Percentiles rank a stretch among this genome's conserved stretches.
Evolutionary conservation across 1,140 invertebrate genomes (phyloP).

Genomic region (Ostrea edulis): DNA sequence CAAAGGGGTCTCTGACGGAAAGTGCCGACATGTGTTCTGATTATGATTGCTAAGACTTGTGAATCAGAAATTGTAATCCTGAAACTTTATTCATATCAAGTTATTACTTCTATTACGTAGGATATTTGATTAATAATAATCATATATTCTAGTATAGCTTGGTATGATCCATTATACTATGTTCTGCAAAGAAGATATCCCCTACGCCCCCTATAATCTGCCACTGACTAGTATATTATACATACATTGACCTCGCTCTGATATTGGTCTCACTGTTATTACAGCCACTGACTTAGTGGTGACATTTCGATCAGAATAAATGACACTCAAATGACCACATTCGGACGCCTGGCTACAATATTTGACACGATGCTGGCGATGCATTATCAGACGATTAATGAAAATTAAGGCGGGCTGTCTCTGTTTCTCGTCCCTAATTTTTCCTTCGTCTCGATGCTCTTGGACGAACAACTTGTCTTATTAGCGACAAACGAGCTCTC

Average conservation of each 20-base stretch:
- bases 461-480: background rate
- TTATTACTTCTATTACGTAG: too few relatives aligned
- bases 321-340: constrained; percentile 17
- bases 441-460: background rate
- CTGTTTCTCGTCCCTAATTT: background rate
- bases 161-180: too few relatives aligned
- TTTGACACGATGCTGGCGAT: background rate
- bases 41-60: too few relatives aligned
- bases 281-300: background rate
- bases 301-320: background rate
- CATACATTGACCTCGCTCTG: background rate
- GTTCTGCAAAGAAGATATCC: too few relatives aligned
- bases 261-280: background rate
- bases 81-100: too few relatives aligned
- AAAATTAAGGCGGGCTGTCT: background rate
- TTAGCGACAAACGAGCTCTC: background rate
- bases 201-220: too few relatives aligned
- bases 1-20: too few relatives aligned
- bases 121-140: too few relatives aligned
- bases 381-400: background rate
- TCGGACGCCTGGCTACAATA: background rate
- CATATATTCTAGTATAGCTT: too few relatives aligned
- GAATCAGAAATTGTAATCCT: too few relatives aligned
- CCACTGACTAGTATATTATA: too few relatives aligned
- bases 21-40: too few relatives aligned